A percentile compares a stretch with the other conserved stretches of the same genome.
Evolutionary conservation across 1,140 invertebrate species (phyloP).

Genomic region (Cepaea nemoralis): DNA sequence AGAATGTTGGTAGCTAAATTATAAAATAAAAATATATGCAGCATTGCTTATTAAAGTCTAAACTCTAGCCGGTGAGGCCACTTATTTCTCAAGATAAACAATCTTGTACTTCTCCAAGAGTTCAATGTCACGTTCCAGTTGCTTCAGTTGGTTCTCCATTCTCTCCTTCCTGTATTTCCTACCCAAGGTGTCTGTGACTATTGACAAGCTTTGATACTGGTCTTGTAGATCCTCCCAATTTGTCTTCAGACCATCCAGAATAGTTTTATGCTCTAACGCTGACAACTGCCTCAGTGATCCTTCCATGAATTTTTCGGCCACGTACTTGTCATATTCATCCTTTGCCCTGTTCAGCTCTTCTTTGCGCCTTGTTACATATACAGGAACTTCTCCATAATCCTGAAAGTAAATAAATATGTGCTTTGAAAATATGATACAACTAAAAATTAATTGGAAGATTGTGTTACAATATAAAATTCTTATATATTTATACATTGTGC

Average conservation of each 20-base stretch:
- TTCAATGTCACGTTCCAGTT: slow-evolving; percentile 88
- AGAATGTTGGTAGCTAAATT: no score
- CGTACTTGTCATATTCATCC: slow-evolving; percentile 71
- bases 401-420: slow-evolving; percentile 52
- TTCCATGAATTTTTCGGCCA: slow-evolving; percentile 64
- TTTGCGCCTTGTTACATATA: slow-evolving; percentile 72
- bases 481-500: no score
- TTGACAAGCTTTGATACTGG: slow-evolving; percentile 82
- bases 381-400: slow-evolving; percentile 76
- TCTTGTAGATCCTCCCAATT: slow-evolving; percentile 86
- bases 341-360: slow-evolving; percentile 67
- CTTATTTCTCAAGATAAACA: slow-evolving; percentile 78
- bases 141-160: slow-evolving; percentile 83
- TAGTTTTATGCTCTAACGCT: slow-evolving; percentile 71
- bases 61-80: neutral
- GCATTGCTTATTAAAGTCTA: no score
- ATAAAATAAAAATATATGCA: no score
- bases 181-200: slow-evolving; percentile 84
- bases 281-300: slow-evolving; percentile 70
- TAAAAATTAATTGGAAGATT: neutral
- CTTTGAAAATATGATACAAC: neutral
- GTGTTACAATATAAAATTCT: no score
- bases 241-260: slow-evolving; percentile 80
- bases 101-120: slow-evolving; percentile 83
- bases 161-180: slow-evolving; percentile 84